Conservation (phyloP, 2,888 invertebrate genomes). For the Phanerotoma sp. region DNA sequence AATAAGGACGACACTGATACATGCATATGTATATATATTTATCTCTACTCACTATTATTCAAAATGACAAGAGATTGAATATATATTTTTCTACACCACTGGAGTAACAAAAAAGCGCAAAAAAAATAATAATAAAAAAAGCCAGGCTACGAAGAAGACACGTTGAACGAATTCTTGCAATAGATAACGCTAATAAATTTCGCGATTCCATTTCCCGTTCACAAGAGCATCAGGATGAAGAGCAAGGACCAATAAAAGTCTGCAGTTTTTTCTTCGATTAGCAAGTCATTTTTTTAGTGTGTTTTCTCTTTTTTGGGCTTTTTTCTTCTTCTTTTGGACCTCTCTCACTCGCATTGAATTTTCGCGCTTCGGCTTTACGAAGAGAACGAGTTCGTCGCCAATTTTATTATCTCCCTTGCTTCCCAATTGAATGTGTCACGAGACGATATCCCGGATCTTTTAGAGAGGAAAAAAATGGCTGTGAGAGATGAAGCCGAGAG, state of each 20-base stretch:
- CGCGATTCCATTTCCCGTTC: conserved; percentile 24
- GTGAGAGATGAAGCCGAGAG: not conserved
- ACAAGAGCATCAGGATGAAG: not conserved
- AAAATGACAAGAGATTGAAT: not conserved
- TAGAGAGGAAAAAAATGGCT: conserved; percentile 1
- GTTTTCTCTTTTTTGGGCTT: not conserved
- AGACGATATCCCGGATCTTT: conserved; percentile 13
- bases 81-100: not conserved
- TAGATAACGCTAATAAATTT: conserved; percentile 22
- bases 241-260: conserved; percentile 1
- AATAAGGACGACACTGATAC: no score
- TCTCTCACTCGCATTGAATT: conserved; percentile 8
- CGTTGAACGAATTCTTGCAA: not conserved
- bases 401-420: conserved; percentile 18
- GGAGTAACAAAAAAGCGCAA: not conserved
- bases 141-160: not conserved
- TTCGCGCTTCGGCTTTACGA: not conserved
- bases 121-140: conserved; percentile 3
- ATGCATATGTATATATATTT: no score
- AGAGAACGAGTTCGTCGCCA: conserved; percentile 6
- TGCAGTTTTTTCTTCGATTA: conserved; percentile 21
- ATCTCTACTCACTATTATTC: no score
- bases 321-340: not conserved
- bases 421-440: conserved; percentile 19
- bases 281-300: conserved; percentile 10